Percentiles rank a stretch among this genome's conserved stretches.
Conservation (phyloP, 2,113 vertebrate genomes). For the Corythaeola cristata region DNA sequence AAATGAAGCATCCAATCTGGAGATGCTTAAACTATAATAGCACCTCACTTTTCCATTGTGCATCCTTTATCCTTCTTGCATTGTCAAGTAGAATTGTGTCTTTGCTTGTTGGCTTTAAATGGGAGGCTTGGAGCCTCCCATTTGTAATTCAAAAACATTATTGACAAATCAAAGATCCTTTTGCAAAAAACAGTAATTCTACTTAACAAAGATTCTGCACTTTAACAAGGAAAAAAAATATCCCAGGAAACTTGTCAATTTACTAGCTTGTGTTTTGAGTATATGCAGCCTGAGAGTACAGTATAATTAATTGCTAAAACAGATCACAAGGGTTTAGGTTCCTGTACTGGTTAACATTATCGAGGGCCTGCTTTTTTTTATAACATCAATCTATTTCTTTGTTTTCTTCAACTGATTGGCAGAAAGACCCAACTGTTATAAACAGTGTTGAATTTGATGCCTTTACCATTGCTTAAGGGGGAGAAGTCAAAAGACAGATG, state of each 20-base stretch:
- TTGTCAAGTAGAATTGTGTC: background rate
- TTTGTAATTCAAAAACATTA: background rate
- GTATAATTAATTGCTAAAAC: background rate
- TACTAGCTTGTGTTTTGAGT: background rate
- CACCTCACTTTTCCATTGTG: background rate
- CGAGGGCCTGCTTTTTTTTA: background rate
- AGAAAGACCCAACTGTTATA: background rate
- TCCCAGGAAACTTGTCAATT: background rate
- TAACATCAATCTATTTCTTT: background rate
- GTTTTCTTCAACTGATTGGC: background rate
- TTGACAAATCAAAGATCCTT: background rate
- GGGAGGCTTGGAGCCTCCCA: background rate
- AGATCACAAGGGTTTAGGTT: background rate
- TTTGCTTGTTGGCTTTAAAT: background rate
- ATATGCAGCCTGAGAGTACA: background rate
- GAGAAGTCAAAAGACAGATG: constrained; percentile 34
- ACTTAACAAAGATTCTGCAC: background rate
- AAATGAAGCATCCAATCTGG: background rate
- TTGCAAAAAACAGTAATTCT: background rate
- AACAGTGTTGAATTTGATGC: background rate
- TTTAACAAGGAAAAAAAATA: background rate
- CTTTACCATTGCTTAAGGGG: background rate
- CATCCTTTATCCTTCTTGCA: background rate
- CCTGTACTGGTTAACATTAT: background rate
- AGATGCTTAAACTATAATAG: background rate